These are phyloP conservation scores for Dissostichus mawsoni DNA, from an alignment of 2,113 vertebrate genomes.

Conservation along the genomic window DNA sequence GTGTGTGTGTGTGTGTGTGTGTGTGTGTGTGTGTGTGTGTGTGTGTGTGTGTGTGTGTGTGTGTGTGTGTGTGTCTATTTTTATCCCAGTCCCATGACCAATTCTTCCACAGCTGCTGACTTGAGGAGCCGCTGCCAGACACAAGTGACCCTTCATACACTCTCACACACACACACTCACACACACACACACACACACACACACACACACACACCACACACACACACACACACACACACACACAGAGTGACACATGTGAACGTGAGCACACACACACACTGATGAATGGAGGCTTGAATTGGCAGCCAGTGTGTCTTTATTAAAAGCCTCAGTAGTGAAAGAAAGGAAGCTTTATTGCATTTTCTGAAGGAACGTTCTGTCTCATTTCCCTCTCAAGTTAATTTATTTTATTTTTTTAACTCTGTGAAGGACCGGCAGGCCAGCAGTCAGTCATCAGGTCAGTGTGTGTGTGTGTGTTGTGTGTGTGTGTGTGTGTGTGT, in stretches of 20 bases:
- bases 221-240: conserved; percentile 21
- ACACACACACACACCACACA: conserved; percentile 4
- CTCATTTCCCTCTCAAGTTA: conserved; percentile 11
- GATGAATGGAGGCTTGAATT: conserved; percentile 36
- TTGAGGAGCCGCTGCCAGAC: conserved; percentile 68
- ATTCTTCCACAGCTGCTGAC: conserved; percentile 79
- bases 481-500: conserved; percentile 4
- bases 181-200: background rate
- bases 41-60: conserved; percentile 25
- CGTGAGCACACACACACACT: background rate
- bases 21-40: conserved; percentile 21
- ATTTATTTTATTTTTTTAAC: background rate
- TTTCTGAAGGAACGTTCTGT: conserved; percentile 9
- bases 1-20: conserved; percentile 18
- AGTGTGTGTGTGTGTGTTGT: background rate
- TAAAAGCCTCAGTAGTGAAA: conserved; percentile 29
- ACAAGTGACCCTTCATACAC: conserved; percentile 64
- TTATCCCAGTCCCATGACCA: conserved; percentile 80
- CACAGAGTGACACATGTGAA: too few species aligned
- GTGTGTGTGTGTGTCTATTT: conserved; percentile 75
- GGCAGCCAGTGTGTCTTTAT: conserved; percentile 48
- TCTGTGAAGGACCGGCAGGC: conserved; percentile 14
- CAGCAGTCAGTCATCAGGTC: too few species aligned
- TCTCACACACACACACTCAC: conserved; percentile 9
- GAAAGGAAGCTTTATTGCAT: background rate